phyloP scores from a whole-genome alignment of 1,140 invertebrate genomes.

The Cydia strobilella region DNA sequence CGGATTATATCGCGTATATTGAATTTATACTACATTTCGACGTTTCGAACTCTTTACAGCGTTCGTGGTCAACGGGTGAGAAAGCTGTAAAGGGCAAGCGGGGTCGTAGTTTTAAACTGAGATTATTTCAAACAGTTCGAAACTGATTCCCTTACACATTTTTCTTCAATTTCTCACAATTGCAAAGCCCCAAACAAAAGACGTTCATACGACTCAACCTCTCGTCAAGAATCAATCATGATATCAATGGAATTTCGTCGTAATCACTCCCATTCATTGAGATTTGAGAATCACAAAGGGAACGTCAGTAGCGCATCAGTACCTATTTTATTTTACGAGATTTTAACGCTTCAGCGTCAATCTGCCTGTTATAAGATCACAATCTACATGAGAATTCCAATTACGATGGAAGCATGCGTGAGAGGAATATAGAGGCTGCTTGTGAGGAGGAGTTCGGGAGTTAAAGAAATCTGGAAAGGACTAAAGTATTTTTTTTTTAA shows the following conservation, averaged over 20 bases:
- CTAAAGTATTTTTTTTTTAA: neutral
- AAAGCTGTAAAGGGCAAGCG: no score
- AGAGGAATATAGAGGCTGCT: slow-evolving; percentile 40
- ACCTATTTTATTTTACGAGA: slow-evolving; percentile 35
- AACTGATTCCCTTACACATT: slow-evolving; percentile 21
- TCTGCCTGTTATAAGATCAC: slow-evolving; percentile 48
- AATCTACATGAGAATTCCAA: slow-evolving; percentile 57
- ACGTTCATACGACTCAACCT: slow-evolving; percentile 7
- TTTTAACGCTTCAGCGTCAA: slow-evolving; percentile 38
- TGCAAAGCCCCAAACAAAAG: slow-evolving; percentile 17
- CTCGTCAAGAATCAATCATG: slow-evolving; percentile 28
- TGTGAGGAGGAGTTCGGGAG: slow-evolving; percentile 30
- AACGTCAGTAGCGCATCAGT: slow-evolving; percentile 31
- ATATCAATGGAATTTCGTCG: slow-evolving; percentile 22
- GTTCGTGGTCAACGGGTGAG: no score
- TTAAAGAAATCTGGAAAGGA: slow-evolving; percentile 6
- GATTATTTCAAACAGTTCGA: slow-evolving; percentile 24
- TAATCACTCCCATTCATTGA: slow-evolving; percentile 15
- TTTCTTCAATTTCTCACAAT: neutral
- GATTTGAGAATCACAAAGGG: slow-evolving; percentile 3
- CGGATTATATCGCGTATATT: no score
- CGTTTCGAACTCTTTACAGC: no score
- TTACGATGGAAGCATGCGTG: slow-evolving; percentile 48
- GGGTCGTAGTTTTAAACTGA: no score
- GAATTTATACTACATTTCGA: no score